phyloP scores from a whole-genome alignment of 2,797 vertebrate genomes.

The Oryzias sinensis region DNA sequence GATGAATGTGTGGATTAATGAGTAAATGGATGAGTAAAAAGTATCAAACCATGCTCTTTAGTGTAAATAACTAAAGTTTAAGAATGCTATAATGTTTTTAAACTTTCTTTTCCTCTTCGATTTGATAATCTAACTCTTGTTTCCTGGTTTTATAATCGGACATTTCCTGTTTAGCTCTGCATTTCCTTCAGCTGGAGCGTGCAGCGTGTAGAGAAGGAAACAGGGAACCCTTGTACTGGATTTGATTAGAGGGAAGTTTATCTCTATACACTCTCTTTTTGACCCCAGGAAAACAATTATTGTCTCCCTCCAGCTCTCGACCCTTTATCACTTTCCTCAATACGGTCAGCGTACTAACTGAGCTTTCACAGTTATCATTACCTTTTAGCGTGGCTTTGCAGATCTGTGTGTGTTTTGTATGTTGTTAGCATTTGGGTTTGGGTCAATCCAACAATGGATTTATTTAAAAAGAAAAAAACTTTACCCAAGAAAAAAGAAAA shows the following conservation, averaged over 20 bases:
- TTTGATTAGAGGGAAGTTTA: conserved; percentile 66
- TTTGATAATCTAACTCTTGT: conserved; percentile 58
- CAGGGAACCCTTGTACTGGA: conserved; percentile 45
- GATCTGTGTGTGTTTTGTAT: neutral
- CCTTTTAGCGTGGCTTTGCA: conserved; percentile 1
- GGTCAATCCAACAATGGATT: neutral
- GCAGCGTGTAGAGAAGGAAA: conserved; percentile 57
- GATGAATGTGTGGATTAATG: conserved; percentile 8
- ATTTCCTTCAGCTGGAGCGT: conserved; percentile 61
- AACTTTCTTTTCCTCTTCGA: conserved; percentile 64
- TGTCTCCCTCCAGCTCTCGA: conserved; percentile 30
- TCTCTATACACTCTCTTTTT: conserved; percentile 63
- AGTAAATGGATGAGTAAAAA: neutral
- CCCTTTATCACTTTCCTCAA: conserved; percentile 46
- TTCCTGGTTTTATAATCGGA: conserved; percentile 67
- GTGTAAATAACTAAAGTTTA: conserved; percentile 20
- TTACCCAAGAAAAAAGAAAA: too few relatives aligned
- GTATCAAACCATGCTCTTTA: neutral
- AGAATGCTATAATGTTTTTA: conserved; percentile 44
- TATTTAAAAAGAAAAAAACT: too few relatives aligned
- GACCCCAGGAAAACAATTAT: conserved; percentile 65
- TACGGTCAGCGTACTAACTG: conserved; percentile 10
- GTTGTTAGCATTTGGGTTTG: neutral
- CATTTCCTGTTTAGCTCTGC: conserved; percentile 64
- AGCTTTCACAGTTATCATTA: conserved; percentile 15